Conservation (phyloP, 2,888 invertebrate species). For the Enchytraeus crypticus region DNA sequence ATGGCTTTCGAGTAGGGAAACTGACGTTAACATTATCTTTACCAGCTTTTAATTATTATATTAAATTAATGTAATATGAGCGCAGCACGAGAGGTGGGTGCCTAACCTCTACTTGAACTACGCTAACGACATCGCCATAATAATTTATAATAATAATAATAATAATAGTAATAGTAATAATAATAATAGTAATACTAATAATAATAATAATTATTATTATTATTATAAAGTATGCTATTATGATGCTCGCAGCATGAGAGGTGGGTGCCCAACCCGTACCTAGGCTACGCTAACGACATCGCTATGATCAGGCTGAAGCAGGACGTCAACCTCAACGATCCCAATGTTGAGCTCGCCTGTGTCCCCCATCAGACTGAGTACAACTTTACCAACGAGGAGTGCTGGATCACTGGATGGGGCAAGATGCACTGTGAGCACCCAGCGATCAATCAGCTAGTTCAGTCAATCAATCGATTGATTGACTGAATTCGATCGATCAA, state of each 20-base stretch:
- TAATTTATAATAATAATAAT: no score
- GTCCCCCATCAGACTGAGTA: slow-evolving; percentile 8
- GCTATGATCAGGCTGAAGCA: slow-evolving; percentile 16
- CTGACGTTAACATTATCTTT: no score
- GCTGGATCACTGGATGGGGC: slow-evolving; percentile 25
- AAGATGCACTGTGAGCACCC: slow-evolving; percentile 9
- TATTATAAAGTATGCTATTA: no score
- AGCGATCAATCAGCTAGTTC: no score
- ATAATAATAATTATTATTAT: no score
- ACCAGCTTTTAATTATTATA: no score
- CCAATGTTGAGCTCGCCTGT: slow-evolving; percentile 8
- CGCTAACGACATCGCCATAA: slow-evolving; percentile 22
- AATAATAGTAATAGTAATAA: no score
- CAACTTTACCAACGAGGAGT: slow-evolving; percentile 19
- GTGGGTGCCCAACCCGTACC: slow-evolving; percentile 9
- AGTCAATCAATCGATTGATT: no score
- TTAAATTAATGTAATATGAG: no score
- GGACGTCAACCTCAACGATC: slow-evolving; percentile 5
- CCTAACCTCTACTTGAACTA: slow-evolving; percentile 10
- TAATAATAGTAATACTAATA: no score
- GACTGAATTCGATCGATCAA: no score
- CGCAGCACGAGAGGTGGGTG: slow-evolving; percentile 17
- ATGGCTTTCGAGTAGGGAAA: no score
- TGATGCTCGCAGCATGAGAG: slow-evolving; percentile 14
- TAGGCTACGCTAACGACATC: slow-evolving; percentile 19